Conservation (phyloP, 1,140 invertebrate species). For the Metopolophium dirhodum region DNA sequence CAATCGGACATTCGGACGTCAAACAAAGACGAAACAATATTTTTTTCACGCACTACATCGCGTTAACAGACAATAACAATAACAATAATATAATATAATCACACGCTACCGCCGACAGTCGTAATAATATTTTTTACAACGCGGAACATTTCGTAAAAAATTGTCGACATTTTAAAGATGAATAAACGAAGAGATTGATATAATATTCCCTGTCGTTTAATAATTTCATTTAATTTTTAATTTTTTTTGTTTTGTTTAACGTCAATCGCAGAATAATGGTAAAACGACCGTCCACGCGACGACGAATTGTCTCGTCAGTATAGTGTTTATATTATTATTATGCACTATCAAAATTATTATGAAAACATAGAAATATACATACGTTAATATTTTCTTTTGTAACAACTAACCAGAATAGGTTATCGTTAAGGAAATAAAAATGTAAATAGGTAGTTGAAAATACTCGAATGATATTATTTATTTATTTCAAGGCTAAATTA, state of each 20-base stretch:
- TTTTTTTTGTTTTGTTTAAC: not conserved
- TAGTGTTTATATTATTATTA: not conserved
- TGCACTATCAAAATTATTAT: slow-evolving; percentile 33
- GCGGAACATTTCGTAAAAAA: not conserved
- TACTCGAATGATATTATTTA: not conserved
- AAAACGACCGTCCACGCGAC: not conserved
- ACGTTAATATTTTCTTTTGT: not conserved
- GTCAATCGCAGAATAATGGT: not conserved
- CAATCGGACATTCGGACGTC: not conserved
- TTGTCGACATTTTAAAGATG: not conserved
- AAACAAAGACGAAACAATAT: not conserved
- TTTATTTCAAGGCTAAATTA: slow-evolving; percentile 27
- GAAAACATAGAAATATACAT: not conserved
- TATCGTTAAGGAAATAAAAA: slow-evolving; percentile 32
- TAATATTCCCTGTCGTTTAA: not conserved
- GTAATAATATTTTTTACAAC: not conserved
- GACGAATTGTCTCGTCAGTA: slow-evolving; percentile 24
- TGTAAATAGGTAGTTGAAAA: slow-evolving; percentile 2
- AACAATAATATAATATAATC: not conserved
- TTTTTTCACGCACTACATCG: too few relatives aligned
- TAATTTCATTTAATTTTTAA: not conserved
- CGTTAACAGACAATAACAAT: too few relatives aligned
- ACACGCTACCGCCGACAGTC: not conserved
- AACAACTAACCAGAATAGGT: not conserved
- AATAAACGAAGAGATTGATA: too few relatives aligned